Conservation (phyloP, 2,113 vertebrate species). For the Alligator sinensis region DNA sequence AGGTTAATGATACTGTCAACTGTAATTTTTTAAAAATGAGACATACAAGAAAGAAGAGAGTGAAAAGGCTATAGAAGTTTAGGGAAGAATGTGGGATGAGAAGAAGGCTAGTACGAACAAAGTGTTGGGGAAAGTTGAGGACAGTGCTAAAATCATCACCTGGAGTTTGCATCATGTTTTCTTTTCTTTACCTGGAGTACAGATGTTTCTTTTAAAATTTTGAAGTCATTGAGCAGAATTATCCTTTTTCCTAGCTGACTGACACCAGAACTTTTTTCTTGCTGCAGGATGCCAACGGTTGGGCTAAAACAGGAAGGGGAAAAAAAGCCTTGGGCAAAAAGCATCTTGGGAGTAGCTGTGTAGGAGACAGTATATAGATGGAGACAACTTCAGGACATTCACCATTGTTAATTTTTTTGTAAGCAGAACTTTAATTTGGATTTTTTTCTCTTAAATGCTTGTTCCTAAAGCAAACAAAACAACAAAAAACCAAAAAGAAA, state of each 20-base stretch:
- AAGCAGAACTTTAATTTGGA: not conserved
- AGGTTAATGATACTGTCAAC: too few relatives aligned
- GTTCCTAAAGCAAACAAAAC: too few relatives aligned
- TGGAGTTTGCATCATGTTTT: too few relatives aligned
- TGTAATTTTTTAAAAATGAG: not conserved
- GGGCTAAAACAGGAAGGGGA: not conserved
- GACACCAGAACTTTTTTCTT: not conserved
- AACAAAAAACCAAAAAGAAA: not conserved
- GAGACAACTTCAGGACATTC: not conserved
- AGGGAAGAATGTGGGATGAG: not conserved
- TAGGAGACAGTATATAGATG: not conserved
- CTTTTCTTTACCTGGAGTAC: not conserved
- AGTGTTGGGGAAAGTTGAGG: not conserved
- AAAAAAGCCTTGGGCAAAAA: not conserved
- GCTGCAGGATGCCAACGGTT: not conserved
- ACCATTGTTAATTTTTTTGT: not conserved
- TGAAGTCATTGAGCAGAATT: not conserved
- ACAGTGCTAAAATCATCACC: not conserved
- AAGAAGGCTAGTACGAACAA: accelerated
- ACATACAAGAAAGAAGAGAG: not conserved
- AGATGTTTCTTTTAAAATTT: not conserved
- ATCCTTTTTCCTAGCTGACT: not conserved
- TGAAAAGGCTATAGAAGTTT: too few relatives aligned
- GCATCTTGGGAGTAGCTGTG: not conserved
- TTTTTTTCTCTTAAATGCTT: too few relatives aligned